Conservation (phyloP, 1,140 invertebrate species). For the Caenorhabditis tropicalis region DNA sequence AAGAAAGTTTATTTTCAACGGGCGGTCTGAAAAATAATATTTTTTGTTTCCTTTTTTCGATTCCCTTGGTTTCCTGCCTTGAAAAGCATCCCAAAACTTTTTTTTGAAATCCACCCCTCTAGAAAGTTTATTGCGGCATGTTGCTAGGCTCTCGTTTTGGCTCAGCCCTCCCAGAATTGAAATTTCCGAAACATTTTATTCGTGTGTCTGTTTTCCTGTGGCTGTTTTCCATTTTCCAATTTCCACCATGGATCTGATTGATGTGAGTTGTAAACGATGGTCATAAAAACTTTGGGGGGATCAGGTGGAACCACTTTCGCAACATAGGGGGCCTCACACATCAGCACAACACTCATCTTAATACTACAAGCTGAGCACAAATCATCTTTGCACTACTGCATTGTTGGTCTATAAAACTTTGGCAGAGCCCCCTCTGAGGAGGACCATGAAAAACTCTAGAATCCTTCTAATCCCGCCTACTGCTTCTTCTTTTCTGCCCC, state of each 20-base stretch:
- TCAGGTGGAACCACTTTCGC: slow-evolving; percentile 7
- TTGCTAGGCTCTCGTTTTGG: not conserved
- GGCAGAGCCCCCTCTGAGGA: not conserved
- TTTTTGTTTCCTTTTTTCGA: no score
- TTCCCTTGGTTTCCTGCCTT: no score
- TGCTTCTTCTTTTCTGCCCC: not conserved
- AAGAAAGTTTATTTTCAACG: no score
- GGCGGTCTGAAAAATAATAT: no score
- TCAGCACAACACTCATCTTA: not conserved
- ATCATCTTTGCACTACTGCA: slow-evolving; percentile 25
- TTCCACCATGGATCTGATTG: not conserved
- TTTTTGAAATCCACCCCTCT: no score
- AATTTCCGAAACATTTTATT: not conserved
- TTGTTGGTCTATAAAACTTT: slow-evolving; percentile 40
- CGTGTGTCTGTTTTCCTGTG: not conserved
- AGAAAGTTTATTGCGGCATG: no score
- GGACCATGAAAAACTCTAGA: slow-evolving; percentile 37
- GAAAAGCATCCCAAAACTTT: no score
- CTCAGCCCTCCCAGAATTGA: not conserved
- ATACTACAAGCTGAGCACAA: slow-evolving; percentile 24
- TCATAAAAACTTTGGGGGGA: slow-evolving; percentile 7
- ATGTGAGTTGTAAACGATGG: slow-evolving; percentile 3
- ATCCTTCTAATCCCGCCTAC: slow-evolving; percentile 38
- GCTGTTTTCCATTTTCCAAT: not conserved
- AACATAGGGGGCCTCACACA: not conserved